These are phyloP conservation scores for Pyralis farinalis DNA, from an alignment of 2,888 invertebrate genomes.

Conservation along the genomic window DNA sequence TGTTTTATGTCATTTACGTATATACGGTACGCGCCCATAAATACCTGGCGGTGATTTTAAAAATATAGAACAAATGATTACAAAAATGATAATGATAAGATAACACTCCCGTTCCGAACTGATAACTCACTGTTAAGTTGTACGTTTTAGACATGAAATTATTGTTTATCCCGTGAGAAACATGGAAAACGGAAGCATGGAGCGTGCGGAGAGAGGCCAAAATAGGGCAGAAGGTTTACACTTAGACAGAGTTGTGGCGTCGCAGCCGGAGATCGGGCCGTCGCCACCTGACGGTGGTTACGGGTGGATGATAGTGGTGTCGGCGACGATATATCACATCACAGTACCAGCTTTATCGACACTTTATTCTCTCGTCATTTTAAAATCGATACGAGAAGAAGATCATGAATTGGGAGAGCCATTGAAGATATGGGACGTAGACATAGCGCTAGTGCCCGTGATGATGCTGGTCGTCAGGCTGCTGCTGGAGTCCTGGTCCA, in stretches of 20 bases:
- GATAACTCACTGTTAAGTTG: constrained; percentile 54
- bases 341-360: constrained; percentile 79
- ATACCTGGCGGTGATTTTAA: constrained; percentile 57
- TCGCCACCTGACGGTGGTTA: constrained; percentile 84
- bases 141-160: constrained; percentile 56
- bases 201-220: constrained; percentile 35
- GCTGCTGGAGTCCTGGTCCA: constrained; percentile 82
- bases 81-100: constrained; percentile 70
- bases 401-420: constrained; percentile 58
- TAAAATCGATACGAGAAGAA: constrained; percentile 72
- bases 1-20: background rate
- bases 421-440: constrained; percentile 79
- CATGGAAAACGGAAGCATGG: constrained; percentile 49
- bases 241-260: constrained; percentile 82
- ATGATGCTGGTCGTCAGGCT: constrained; percentile 80
- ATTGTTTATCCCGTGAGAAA: constrained; percentile 50
- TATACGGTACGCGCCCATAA: background rate
- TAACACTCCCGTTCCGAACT: constrained; percentile 58
- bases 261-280: constrained; percentile 84
- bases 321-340: constrained; percentile 82
- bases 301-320: constrained; percentile 83
- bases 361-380: constrained; percentile 77
- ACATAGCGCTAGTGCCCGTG: constrained; percentile 81
- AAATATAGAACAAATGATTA: constrained; percentile 68
- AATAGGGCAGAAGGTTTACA: constrained; percentile 56